Evolutionary conservation across 2,888 invertebrate species (phyloP).

Genomic region (Plagiodera versicolora): DNA sequence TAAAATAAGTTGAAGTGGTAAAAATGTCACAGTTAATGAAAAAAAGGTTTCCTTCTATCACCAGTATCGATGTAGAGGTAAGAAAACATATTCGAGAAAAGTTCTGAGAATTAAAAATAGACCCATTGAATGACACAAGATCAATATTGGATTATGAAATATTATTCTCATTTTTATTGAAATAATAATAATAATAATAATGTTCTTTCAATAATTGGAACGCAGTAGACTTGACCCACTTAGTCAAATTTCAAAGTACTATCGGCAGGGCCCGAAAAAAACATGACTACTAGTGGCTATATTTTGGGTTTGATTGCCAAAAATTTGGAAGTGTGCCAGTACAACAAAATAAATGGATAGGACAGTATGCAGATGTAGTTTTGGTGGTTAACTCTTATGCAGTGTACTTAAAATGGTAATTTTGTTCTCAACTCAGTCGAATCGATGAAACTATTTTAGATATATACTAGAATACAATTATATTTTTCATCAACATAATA

Average conservation of each 20-base stretch:
- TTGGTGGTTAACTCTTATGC: not conserved
- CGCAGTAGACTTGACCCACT: too few relatives aligned
- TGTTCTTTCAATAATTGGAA: too few relatives aligned
- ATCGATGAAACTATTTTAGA: too few relatives aligned
- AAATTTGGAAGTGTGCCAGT: slow-evolving; percentile 1
- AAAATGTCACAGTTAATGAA: slow-evolving; percentile 51
- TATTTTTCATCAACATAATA: too few relatives aligned
- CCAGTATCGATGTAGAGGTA: slow-evolving; percentile 59
- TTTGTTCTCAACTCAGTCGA: not conserved
- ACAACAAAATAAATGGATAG: not conserved
- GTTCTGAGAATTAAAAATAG: too few relatives aligned
- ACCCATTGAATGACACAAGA: too few relatives aligned
- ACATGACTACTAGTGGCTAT: not conserved
- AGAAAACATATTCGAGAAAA: slow-evolving; percentile 14
- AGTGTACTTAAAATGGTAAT: not conserved
- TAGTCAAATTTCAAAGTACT: not conserved
- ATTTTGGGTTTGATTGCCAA: slow-evolving; percentile 4
- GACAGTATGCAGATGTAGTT: not conserved
- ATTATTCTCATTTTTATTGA: too few relatives aligned
- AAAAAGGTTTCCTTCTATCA: slow-evolving; percentile 58
- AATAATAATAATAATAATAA: too few relatives aligned
- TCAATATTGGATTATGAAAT: too few relatives aligned
- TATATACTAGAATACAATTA: too few relatives aligned
- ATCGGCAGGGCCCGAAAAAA: not conserved
- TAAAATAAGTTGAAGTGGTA: not conserved